Percentiles rank a stretch among this genome's conserved stretches.
These are phyloP conservation scores for Scyliorhinus canicula DNA, from an alignment of 2,797 vertebrate species.

Conservation along the genomic window DNA sequence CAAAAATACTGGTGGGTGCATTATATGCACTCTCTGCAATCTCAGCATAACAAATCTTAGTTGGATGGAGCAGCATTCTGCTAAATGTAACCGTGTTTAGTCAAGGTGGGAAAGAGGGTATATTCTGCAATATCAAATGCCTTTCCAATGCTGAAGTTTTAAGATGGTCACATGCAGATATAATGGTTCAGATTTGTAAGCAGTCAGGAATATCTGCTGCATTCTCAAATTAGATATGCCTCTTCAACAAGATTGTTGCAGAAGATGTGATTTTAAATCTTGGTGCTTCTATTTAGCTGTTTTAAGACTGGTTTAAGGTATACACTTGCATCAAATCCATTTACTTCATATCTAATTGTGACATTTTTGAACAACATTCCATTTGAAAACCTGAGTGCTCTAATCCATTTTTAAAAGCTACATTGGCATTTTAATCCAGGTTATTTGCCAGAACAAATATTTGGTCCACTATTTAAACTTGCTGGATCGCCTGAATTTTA, in stretches of 20 bases:
- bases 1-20: constrained; percentile 52
- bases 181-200: constrained; percentile 12
- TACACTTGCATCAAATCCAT: background rate
- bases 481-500: background rate
- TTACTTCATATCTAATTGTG: background rate
- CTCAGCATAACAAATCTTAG: constrained; percentile 65
- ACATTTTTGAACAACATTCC: constrained; percentile 23
- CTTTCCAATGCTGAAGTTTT: constrained; percentile 21
- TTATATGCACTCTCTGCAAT: constrained; percentile 57
- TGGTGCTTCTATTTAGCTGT: background rate
- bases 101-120: constrained; percentile 44
- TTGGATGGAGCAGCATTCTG: constrained; percentile 51
- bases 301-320: constrained; percentile 6
- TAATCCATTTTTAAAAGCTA: background rate
- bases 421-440: background rate
- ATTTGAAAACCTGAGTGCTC: background rate
- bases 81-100: constrained; percentile 62
- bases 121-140: constrained; percentile 34
- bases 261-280: constrained; percentile 8
- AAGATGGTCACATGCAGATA: background rate
- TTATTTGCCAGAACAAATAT: background rate
- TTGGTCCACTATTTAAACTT: constrained; percentile 9
- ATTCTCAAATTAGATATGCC: background rate
- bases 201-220: background rate
- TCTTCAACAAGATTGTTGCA: background rate